Base-by-base conservation (phyloP, 2,888 invertebrate species). In the Euzetes globulus region DNA sequence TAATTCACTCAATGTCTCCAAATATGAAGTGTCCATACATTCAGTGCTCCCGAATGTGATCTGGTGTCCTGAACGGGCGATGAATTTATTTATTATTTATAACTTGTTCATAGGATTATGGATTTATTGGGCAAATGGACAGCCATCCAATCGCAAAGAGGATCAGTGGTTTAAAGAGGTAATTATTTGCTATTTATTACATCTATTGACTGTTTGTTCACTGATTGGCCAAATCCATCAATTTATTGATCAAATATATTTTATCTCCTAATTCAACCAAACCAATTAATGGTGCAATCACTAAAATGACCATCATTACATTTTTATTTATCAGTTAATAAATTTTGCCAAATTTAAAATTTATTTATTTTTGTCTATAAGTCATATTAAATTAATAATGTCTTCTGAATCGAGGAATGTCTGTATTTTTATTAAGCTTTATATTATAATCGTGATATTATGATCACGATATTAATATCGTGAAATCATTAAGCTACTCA, bases 111-210 rank as follows among this genome's bases (percentile, higher is more conserved):
- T 60, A 5, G 60, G 60, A 60, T 33, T 60, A 60, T 25, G 2
- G 33, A 25, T n/a, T 29, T 60, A 60, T 29, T 17, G 11, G 60
- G 17, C 60, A 22, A 13, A 7, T 60, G 60, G 29, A 29, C 60
- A 60, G 60, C 2, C 55, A 9, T 3, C 29, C 17, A 60, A 6
- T 60, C 60, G 60, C 1, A 60, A 60, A 4, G 6, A 29, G 11
- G 60, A 60, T 29, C 9, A 60, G 29, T 60, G 60, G 60, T 60
- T 29, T 60, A 60, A 60, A 29, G 60, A 60, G 60, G 60, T 60
- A 60, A 60, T 29, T 15, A 29, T 7, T 60, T 60, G 2, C 29
- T 13, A 29, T 29, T 60, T 60, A 50, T 50, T 13, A n/a, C 7
- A 50, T 4, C n/a, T 50, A 11, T 50, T 50, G 5, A n/a, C n/a